Conservation (phyloP, 2,113 vertebrate species). For the Cyphomyrus discorhynchus region DNA sequence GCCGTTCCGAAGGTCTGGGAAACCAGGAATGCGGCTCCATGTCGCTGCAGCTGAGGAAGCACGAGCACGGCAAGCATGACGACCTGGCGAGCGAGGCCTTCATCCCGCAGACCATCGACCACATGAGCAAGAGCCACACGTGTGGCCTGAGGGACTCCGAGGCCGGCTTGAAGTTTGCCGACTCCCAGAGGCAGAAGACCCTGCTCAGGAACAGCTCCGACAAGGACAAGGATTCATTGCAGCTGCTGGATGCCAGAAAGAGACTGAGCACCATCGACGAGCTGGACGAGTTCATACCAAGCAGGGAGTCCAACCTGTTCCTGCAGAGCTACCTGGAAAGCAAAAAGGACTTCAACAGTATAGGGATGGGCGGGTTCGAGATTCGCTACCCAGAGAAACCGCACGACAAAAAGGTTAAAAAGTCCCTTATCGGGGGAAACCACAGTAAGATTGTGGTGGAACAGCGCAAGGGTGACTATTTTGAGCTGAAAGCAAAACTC, state of each 20-base stretch:
- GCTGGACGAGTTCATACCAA: slow-evolving; percentile 89
- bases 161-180: slow-evolving; percentile 78
- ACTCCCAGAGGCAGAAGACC: slow-evolving; percentile 85
- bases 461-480: slow-evolving; percentile 95
- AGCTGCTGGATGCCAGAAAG: slow-evolving; percentile 76
- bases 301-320: slow-evolving; percentile 89
- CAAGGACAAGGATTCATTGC: slow-evolving; percentile 84
- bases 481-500: slow-evolving; percentile 95
- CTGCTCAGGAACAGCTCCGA: slow-evolving; percentile 77
- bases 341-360: slow-evolving; percentile 95
- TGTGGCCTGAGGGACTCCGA: slow-evolving; percentile 87
- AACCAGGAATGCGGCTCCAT: slow-evolving; percentile 83
- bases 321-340: slow-evolving; percentile 92
- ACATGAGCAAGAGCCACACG: slow-evolving; percentile 91
- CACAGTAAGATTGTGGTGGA: slow-evolving; percentile 98
- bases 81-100: slow-evolving; percentile 82
- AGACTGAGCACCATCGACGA: slow-evolving; percentile 97
- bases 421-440: slow-evolving; percentile 92
- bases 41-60: slow-evolving; percentile 83
- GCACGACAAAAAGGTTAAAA: slow-evolving; percentile 92
- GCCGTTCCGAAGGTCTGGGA: slow-evolving; percentile 84
- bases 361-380: slow-evolving; percentile 94
- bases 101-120: slow-evolving; percentile 95
- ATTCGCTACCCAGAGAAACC: slow-evolving; percentile 95
- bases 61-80: slow-evolving; percentile 82